Conservation (phyloP, 2,888 invertebrate species). For the Leucophenga montana region DNA sequence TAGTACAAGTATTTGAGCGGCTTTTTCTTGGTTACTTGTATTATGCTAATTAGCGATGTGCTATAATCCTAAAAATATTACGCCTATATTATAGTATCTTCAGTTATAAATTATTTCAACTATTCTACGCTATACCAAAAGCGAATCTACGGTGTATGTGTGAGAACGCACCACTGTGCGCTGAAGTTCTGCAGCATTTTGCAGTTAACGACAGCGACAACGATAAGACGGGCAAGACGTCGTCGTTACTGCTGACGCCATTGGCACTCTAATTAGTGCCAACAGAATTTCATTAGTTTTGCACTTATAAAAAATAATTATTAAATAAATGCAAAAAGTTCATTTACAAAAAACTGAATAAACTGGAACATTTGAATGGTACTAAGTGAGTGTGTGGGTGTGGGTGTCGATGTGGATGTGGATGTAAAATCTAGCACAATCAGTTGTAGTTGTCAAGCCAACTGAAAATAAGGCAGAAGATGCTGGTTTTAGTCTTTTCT, state of each 20-base stretch:
- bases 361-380: background rate
- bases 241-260: conserved; percentile 25
- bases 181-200: background rate
- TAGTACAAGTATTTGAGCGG: no score
- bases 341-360: conserved; percentile 28
- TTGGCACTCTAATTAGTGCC: conserved; percentile 50
- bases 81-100: no score
- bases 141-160: no score
- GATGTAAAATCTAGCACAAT: background rate
- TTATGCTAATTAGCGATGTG: no score
- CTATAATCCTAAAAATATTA: no score
- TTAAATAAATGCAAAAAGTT: conserved; percentile 41
- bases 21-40: no score
- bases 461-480: background rate
- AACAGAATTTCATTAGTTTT: conserved; percentile 55
- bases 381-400: background rate
- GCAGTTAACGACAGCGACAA: background rate
- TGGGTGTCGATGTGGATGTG: background rate
- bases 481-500: background rate
- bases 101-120: no score
- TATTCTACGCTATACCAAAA: no score
- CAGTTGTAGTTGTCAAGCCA: background rate
- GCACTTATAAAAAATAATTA: conserved; percentile 56
- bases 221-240: background rate
- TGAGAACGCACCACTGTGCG: background rate